phyloP scores from a whole-genome alignment of 37 sponge, comb jelly and placozoan genomes.

The Ianthella basta region DNA sequence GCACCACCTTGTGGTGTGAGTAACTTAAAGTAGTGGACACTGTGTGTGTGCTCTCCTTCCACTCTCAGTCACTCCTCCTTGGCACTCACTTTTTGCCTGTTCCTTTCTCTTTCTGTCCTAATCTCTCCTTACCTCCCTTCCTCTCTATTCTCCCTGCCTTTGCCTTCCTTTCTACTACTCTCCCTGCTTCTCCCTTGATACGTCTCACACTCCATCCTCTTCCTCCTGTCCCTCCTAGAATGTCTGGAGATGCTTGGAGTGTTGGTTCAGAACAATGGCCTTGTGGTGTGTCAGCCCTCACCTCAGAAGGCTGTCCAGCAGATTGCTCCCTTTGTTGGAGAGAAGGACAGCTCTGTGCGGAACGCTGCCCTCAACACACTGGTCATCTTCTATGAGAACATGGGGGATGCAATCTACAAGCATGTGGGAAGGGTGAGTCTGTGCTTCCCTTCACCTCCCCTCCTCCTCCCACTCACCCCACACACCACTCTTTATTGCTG shows the following conservation, averaged over 20 bases:
- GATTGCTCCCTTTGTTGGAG: slow-evolving; percentile 79
- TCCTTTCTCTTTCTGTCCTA: not conserved
- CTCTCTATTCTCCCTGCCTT: not conserved
- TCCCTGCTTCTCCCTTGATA: not conserved
- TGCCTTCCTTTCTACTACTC: not conserved
- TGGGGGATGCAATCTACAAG: slow-evolving; percentile 87
- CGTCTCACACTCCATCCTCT: not conserved
- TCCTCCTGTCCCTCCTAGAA: slow-evolving; percentile 40
- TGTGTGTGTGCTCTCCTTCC: not conserved
- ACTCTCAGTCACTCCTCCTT: no score
- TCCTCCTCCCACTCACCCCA: not conserved
- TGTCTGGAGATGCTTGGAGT: slow-evolving; percentile 88
- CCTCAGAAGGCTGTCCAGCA: slow-evolving; percentile 82
- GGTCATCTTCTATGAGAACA: slow-evolving; percentile 79
- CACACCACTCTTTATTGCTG: not conserved
- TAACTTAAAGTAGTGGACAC: no score
- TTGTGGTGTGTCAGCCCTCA: slow-evolving; percentile 82
- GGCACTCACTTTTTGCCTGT: no score
- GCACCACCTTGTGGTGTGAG: no score
- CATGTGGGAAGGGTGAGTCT: slow-evolving; percentile 60
- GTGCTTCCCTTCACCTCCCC: not conserved
- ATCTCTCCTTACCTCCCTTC: not conserved
- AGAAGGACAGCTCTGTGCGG: slow-evolving; percentile 85
- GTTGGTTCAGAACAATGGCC: slow-evolving; percentile 83
- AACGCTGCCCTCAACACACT: slow-evolving; percentile 92